A percentile compares a stretch with the other conserved stretches of the same genome.
Conservation (phyloP, 2,888 invertebrate species). For the Drosophila rellima region DNA sequence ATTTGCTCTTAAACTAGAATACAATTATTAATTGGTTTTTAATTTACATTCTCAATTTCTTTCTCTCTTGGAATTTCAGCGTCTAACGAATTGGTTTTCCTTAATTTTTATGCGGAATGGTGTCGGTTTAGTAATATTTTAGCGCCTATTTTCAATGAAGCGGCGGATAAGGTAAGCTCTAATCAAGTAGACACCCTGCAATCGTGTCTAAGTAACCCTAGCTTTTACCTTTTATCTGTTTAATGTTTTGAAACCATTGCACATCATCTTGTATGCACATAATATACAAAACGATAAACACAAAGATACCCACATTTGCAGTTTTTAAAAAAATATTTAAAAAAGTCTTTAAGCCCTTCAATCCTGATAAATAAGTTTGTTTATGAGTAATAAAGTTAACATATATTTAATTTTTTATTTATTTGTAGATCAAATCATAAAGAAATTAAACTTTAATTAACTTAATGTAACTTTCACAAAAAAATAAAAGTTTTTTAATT, state of each 20-base stretch:
- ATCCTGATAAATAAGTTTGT: too few species aligned
- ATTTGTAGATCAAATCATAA: too few species aligned
- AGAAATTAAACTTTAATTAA: too few species aligned
- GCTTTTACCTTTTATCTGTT: neutral
- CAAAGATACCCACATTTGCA: too few species aligned
- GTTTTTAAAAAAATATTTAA: too few species aligned
- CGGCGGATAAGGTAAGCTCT: slow-evolving; percentile 91
- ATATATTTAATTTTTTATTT: too few species aligned
- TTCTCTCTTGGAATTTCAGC: slow-evolving; percentile 88
- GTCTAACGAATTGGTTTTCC: slow-evolving; percentile 97
- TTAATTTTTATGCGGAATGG: slow-evolving; percentile 99
- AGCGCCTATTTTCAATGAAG: slow-evolving; percentile 98
- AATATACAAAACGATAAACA: too few species aligned
- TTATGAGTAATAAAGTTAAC: too few species aligned
- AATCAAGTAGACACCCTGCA: slow-evolving; percentile 4
- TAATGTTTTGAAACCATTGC: too few species aligned
- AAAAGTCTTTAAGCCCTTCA: too few species aligned
- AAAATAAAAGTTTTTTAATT: too few species aligned
- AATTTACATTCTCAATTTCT: slow-evolving; percentile 27
- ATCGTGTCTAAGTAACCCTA: neutral
- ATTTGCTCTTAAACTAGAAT: neutral
- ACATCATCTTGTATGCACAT: neutral
- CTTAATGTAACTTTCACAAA: too few species aligned
- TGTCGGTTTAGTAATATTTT: slow-evolving; percentile 99
- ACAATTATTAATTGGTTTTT: slow-evolving; percentile 3